These are phyloP conservation scores for Natator depressus DNA, from an alignment of 2,113 vertebrate species.

Conservation along the genomic window DNA sequence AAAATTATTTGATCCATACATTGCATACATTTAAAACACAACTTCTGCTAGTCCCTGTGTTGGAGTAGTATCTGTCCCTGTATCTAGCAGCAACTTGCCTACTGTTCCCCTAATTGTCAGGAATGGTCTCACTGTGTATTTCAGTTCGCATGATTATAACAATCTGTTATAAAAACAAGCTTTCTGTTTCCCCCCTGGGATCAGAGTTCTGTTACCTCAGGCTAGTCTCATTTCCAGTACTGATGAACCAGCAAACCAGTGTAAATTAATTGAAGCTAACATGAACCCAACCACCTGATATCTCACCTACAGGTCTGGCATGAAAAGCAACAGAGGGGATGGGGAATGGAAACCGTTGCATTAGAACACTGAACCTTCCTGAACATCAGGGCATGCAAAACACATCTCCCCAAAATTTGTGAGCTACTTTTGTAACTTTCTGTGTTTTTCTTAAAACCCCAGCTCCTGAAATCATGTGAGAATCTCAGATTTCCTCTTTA, in stretches of 20 bases:
- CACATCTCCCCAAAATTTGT: not conserved
- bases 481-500: not conserved
- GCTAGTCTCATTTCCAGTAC: not conserved
- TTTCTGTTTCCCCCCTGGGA: not conserved
- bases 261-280: not conserved
- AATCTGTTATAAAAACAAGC: not conserved
- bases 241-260: not conserved
- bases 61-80: slow-evolving; percentile 10
- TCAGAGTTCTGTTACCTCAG: fast-evolving
- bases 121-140: slow-evolving; percentile 21
- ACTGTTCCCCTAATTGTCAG: not conserved
- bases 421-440: not conserved
- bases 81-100: not conserved
- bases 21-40: not conserved
- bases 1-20: not conserved
- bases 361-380: not conserved
- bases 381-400: fast-evolving
- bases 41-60: not conserved
- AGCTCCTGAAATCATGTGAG: not conserved
- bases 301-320: not conserved
- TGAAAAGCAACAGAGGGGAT: not conserved
- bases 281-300: not conserved
- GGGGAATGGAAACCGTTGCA: not conserved
- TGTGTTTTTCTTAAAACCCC: not conserved
- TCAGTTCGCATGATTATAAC: not conserved